A percentile compares a stretch with the other conserved stretches of the same genome.
These are phyloP conservation scores for Hypanus sabinus DNA, from an alignment of 2,113 vertebrate genomes.

Conservation along the genomic window DNA sequence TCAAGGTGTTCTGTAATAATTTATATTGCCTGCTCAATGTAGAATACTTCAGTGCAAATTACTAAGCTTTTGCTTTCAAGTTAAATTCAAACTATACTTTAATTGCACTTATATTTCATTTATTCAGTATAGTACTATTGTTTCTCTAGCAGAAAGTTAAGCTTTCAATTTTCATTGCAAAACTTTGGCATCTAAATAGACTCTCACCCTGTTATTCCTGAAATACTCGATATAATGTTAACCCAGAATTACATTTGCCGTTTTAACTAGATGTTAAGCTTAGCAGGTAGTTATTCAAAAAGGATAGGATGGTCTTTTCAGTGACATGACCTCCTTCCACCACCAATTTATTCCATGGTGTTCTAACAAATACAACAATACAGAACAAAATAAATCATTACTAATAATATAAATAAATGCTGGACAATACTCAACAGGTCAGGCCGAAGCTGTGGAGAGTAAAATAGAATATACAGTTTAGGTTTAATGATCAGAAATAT, in stretches of 20 bases:
- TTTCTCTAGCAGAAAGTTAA: neutral
- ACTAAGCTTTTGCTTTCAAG: neutral
- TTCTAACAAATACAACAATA: neutral
- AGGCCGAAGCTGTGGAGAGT: too few species aligned
- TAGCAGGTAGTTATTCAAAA: neutral
- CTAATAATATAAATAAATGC: neutral
- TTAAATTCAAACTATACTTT: neutral
- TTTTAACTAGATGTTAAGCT: neutral
- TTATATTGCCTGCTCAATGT: neutral
- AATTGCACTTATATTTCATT: neutral
- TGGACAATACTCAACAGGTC: too few species aligned
- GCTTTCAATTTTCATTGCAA: neutral
- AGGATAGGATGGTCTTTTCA: neutral
- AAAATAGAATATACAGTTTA: too few species aligned
- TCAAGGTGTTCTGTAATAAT: constrained; percentile 60
- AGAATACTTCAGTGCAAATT: neutral
- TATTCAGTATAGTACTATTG: neutral
- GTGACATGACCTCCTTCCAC: neutral
- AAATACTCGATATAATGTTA: neutral
- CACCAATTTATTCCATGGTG: neutral
- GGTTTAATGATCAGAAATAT: too few species aligned
- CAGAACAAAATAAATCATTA: neutral
- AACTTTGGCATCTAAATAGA: neutral
- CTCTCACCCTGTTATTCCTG: neutral
- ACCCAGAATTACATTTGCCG: neutral